phyloP scores from a whole-genome alignment of 2,113 vertebrate genomes.

The Blennius ocellaris region DNA sequence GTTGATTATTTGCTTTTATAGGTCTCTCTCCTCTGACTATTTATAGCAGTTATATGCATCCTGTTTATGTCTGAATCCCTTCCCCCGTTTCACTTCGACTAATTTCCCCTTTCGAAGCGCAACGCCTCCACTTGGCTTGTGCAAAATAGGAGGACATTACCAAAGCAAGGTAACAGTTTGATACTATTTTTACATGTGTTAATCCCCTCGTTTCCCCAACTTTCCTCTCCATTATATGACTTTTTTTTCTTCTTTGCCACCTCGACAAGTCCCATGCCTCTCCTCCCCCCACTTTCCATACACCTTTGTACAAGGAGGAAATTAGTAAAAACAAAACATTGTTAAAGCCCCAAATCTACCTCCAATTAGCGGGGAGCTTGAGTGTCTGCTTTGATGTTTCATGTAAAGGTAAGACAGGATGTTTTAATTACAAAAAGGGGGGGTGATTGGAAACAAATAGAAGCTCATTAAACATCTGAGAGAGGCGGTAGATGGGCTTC shows the following conservation, averaged over 20 bases:
- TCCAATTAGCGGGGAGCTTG: constrained; percentile 63
- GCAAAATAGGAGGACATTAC: constrained; percentile 46
- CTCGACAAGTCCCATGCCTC: constrained; percentile 9
- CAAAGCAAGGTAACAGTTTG: constrained; percentile 30
- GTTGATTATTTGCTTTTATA: constrained; percentile 33
- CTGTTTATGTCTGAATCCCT: constrained; percentile 17
- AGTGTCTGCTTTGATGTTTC: constrained; percentile 70
- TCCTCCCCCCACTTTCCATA: background rate
- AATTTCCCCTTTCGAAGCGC: constrained; percentile 10
- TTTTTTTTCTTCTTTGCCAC: background rate
- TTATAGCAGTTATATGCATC: constrained; percentile 42
- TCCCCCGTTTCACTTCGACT: constrained; percentile 18
- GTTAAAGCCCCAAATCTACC: constrained; percentile 58
- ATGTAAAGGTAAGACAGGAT: constrained; percentile 56
- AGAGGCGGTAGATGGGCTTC: constrained; percentile 27
- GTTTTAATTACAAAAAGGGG: constrained; percentile 60
- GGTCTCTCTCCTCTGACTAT: constrained; percentile 32
- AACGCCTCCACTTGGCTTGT: constrained; percentile 10
- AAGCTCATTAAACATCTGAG: constrained; percentile 64
- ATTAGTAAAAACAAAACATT: constrained; percentile 74
- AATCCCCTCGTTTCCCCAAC: constrained; percentile 19
- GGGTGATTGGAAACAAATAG: constrained; percentile 60
- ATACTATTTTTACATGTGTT: constrained; percentile 49
- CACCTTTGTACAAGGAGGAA: constrained; percentile 63
- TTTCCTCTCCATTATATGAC: constrained; percentile 4